Evolutionary conservation across 53 echinoderm and acorn worm genomes (phyloP).

Genomic region (Astropecten irregularis): DNA sequence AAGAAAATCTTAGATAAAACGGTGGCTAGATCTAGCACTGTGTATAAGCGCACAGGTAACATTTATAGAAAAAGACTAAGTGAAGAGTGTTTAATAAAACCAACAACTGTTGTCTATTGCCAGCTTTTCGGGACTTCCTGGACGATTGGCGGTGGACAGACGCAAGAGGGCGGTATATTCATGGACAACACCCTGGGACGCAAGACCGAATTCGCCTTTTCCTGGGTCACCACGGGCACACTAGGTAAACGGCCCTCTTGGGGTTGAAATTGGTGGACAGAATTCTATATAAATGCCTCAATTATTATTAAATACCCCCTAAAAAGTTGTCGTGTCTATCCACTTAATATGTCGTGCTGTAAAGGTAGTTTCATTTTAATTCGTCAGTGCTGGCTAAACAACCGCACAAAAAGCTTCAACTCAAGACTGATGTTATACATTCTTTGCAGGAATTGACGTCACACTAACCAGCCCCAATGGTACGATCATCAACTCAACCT

Average conservation of each 20-base stretch:
- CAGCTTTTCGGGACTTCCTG: conserved; percentile 44
- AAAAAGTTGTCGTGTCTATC: background rate
- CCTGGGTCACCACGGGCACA: background rate
- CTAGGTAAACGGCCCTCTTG: background rate
- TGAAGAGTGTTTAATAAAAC: no score
- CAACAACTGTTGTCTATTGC: no score
- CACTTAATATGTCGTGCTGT: background rate
- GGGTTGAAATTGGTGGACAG: background rate
- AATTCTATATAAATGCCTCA: background rate
- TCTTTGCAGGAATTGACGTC: conserved; percentile 18
- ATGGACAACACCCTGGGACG: conserved; percentile 53
- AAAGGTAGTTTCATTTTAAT: background rate
- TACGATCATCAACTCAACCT: background rate
- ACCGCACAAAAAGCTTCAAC: no score
- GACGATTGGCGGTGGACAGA: background rate
- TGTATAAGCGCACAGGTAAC: no score
- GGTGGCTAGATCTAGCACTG: no score
- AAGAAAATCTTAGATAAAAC: no score
- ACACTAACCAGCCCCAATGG: conserved; percentile 29
- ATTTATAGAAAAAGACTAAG: no score
- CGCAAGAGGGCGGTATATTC: background rate
- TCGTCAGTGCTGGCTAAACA: no score
- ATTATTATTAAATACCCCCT: background rate
- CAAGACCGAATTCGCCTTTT: conserved; percentile 44
- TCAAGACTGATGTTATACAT: no score